Conservation (phyloP, 2,888 invertebrate species). For the Diploptera punctata region DNA sequence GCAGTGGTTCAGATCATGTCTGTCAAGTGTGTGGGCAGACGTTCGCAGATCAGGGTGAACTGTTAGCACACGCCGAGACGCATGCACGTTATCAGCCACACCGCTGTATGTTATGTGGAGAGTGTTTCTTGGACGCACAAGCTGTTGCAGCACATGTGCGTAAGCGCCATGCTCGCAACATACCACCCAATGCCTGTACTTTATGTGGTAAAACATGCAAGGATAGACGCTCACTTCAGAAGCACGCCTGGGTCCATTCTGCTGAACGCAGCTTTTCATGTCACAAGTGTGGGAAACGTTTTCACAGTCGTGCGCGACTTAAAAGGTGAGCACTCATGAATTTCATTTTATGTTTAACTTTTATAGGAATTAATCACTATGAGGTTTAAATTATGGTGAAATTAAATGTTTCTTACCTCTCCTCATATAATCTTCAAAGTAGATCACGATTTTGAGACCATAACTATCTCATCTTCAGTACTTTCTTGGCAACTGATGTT, state of each 20-base stretch:
- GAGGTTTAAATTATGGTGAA: no score
- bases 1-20: slow-evolving; percentile 61
- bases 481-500: no score
- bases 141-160: slow-evolving; percentile 69
- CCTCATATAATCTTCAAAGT: no score
- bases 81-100: slow-evolving; percentile 65
- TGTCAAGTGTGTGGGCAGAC: slow-evolving; percentile 83
- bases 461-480: no score
- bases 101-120: slow-evolving; percentile 70
- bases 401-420: no score
- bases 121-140: slow-evolving; percentile 66
- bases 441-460: no score
- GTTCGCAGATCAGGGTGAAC: slow-evolving; percentile 54
- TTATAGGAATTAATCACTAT: no score
- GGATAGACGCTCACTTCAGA: slow-evolving; percentile 68
- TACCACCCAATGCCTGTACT: slow-evolving; percentile 70
- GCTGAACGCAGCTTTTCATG: slow-evolving; percentile 68
- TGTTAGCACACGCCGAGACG: slow-evolving; percentile 76
- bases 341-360: no score
- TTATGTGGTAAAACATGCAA: slow-evolving; percentile 73
- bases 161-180: slow-evolving; percentile 64
- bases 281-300: slow-evolving; percentile 72
- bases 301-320: slow-evolving; percentile 69
- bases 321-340: slow-evolving; percentile 53
- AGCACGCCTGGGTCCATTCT: slow-evolving; percentile 74